Base-by-base conservation (phyloP, 2,797 vertebrate species). In the Chanos chanos region DNA sequence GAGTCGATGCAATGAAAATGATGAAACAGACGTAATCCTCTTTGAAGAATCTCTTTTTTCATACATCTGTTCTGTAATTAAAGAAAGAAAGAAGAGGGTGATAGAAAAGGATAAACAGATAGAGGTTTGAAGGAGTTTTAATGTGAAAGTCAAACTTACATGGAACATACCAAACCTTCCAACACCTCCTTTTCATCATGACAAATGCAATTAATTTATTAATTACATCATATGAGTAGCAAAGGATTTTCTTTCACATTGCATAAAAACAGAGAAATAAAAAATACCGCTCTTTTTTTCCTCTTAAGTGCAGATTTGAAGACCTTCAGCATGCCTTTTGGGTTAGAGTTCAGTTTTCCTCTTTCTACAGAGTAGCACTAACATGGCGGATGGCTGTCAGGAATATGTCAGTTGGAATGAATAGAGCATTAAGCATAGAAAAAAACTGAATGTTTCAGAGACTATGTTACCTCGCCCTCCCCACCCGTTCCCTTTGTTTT, bases 121-220 rank as follows among this genome's bases (percentile, higher is more conserved):
- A 78, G 69, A 37, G 75, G 79, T 88, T 86, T 86, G 76, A 87
- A 83, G 76, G 52, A 65, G 52, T 86, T 89, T 89, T 89, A 89
- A 88, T 89, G 87, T 85, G 84, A 88, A 88, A 87, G 84, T 87
- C 86, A 87, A 87, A 86, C 84, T 76, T 88, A 88, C 86, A 89
- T 74, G 81, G 83, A 83, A 87, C 80, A 85, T 83, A 88, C 81
- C 84, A 89, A 89, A 89, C 82, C 78, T 72, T 84, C 83, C 63
- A 15, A 66, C 72, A 45, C 80, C 78, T 52, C 59, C 39, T 54
- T 41, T 53, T 76, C 69, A 64, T 79, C 74, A 84, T 82, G 87
- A 73, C 85, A 88, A 89, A 89, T 82, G 85, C 85, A 86, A 84
- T 85, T 85, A 70, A 76, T 79, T 71, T 76, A 72, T 73, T 80